phyloP scores from a whole-genome alignment of 2,888 invertebrate genomes.

The Meliscaeva auricollis region DNA sequence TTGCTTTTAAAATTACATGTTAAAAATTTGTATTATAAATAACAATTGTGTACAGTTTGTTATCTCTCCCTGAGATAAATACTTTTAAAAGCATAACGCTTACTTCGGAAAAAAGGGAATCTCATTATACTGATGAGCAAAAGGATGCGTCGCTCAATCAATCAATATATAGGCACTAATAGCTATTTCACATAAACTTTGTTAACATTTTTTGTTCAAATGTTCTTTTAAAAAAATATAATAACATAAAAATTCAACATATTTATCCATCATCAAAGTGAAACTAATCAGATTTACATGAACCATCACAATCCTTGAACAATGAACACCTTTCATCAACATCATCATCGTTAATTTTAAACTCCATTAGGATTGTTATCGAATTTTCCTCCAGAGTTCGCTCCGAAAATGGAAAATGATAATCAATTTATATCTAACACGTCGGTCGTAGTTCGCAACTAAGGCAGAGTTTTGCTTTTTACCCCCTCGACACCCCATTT shows the following conservation, averaged over 20 bases:
- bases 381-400: slow-evolving; percentile 51
- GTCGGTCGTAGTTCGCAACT: neutral
- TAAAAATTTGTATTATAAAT: no score
- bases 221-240: neutral
- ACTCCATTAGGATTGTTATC: slow-evolving; percentile 69
- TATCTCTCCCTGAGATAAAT: no score
- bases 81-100: no score
- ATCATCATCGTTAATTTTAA: slow-evolving; percentile 45
- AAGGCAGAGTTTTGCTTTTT: neutral
- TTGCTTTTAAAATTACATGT: no score
- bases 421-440: slow-evolving; percentile 66
- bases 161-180: no score
- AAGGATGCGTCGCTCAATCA: no score
- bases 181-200: neutral
- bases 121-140: no score
- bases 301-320: slow-evolving; percentile 41
- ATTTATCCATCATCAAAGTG: slow-evolving; percentile 27
- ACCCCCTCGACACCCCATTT: neutral
- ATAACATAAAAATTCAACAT: neutral
- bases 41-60: no score
- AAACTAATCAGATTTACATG: slow-evolving; percentile 50
- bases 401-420: slow-evolving; percentile 63
- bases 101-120: no score
- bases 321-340: slow-evolving; percentile 51
- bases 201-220: neutral